phyloP scores from a whole-genome alignment of 2,797 vertebrate genomes.

The Chelidonichthys spinosus region DNA sequence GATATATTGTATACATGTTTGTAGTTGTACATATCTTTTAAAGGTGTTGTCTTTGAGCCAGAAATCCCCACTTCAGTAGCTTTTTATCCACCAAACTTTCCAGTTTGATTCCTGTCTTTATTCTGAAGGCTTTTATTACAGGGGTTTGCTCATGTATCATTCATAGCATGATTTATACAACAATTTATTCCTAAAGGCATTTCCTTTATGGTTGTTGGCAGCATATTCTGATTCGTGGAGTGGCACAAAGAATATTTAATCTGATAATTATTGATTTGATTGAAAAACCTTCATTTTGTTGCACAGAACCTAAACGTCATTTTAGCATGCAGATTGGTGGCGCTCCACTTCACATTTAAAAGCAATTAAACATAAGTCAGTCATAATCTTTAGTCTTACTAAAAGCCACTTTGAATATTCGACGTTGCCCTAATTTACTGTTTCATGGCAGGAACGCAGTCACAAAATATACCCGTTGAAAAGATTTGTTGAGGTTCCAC shows the following conservation, averaged over 20 bases:
- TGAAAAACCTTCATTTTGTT: neutral
- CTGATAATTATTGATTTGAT: neutral
- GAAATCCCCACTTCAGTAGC: too few relatives aligned
- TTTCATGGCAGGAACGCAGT: constrained; percentile 37
- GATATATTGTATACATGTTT: too few relatives aligned
- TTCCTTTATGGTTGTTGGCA: neutral
- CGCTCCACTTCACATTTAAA: constrained; percentile 18
- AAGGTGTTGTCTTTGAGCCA: too few relatives aligned
- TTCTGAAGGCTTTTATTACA: neutral
- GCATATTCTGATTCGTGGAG: neutral
- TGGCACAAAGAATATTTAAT: neutral
- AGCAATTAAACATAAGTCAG: constrained; percentile 22
- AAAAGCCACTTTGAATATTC: constrained; percentile 24
- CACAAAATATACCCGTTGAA: constrained; percentile 51
- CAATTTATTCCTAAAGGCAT: neutral
- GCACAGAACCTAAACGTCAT: neutral
- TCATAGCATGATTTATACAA: neutral
- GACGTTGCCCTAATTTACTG: constrained; percentile 4
- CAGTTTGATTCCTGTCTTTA: neutral
- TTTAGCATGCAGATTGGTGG: neutral
- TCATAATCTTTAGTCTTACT: constrained; percentile 6
- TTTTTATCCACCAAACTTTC: too few relatives aligned
- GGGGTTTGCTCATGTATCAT: neutral
- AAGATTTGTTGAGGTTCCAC: constrained; percentile 70
- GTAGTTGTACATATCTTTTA: too few relatives aligned